A percentile compares a stretch with the other conserved stretches of the same genome.
Evolutionary conservation across 2,113 vertebrate species (phyloP).

Genomic region (Puffinus mauretanicus): DNA sequence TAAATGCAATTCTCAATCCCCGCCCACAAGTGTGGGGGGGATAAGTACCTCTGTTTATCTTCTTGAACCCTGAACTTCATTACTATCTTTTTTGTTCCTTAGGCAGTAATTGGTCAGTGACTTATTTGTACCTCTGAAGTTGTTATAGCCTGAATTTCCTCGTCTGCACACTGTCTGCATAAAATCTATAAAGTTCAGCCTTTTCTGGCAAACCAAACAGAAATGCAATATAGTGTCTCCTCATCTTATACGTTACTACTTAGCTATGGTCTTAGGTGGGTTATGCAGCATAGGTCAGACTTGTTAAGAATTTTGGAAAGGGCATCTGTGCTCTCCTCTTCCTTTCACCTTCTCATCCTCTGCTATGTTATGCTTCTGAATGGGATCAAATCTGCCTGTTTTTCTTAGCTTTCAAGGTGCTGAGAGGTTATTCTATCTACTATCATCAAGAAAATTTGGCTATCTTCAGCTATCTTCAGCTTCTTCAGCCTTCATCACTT

Average conservation of each 20-base stretch:
- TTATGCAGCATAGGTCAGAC: background rate
- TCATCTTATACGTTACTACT: background rate
- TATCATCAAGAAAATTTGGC: background rate
- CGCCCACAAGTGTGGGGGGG: background rate
- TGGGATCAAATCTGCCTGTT: background rate
- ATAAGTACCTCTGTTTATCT: background rate
- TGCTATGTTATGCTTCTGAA: background rate
- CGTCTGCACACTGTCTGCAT: background rate
- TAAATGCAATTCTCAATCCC: background rate
- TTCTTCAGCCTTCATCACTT: background rate
- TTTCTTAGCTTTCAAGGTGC: background rate
- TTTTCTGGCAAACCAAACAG: background rate
- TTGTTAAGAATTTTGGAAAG: background rate
- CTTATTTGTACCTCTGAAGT: background rate
- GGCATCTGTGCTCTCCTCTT: background rate
- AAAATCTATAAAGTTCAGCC: background rate
- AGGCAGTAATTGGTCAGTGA: background rate
- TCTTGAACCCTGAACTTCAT: background rate
- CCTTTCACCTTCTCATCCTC: background rate
- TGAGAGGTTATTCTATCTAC: background rate
- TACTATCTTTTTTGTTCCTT: background rate
- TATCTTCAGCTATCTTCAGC: background rate
- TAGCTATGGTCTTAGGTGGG: background rate
- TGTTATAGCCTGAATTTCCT: background rate
- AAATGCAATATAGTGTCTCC: background rate